phyloP scores from a whole-genome alignment of 2,113 vertebrate genomes.

The Thinocorus orbignyianus region DNA sequence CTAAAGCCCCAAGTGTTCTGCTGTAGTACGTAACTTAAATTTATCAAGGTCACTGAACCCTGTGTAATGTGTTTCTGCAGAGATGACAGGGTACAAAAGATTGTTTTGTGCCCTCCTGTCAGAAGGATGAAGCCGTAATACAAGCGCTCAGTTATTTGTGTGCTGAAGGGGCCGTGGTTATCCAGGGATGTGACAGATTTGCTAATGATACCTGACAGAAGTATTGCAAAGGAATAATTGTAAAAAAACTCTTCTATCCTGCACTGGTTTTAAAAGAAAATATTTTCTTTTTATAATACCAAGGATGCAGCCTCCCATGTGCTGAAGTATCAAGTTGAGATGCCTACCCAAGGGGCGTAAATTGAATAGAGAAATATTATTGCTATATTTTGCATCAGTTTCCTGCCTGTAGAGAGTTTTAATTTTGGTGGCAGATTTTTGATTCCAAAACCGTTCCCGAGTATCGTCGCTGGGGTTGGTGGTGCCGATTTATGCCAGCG shows the following conservation, averaged over 20 bases:
- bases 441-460: neutral
- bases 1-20: conserved; percentile 22
- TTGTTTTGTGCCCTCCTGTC: conserved; percentile 78
- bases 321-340: neutral
- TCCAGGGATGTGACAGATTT: conserved; percentile 71
- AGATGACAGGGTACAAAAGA: conserved; percentile 79
- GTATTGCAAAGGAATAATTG: conserved; percentile 76
- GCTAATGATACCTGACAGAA: conserved; percentile 82
- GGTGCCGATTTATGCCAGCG: neutral
- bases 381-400: neutral
- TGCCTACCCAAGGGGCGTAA: neutral
- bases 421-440: neutral
- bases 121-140: conserved; percentile 68
- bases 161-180: conserved; percentile 57
- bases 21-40: conserved; percentile 52
- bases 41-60: conserved; percentile 63
- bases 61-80: conserved; percentile 69
- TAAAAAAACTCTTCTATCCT: conserved; percentile 10
- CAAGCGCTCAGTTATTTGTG: conserved; percentile 71
- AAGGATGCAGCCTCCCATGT: neutral
- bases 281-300: neutral
- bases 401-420: neutral
- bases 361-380: neutral
- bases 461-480: neutral
- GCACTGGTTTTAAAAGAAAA: neutral